Evolutionary conservation across 1,140 invertebrate species (phyloP), one percentile per base, ranked within the genome.

Genomic region (Hyposmocoma kahamanoa): DNA sequence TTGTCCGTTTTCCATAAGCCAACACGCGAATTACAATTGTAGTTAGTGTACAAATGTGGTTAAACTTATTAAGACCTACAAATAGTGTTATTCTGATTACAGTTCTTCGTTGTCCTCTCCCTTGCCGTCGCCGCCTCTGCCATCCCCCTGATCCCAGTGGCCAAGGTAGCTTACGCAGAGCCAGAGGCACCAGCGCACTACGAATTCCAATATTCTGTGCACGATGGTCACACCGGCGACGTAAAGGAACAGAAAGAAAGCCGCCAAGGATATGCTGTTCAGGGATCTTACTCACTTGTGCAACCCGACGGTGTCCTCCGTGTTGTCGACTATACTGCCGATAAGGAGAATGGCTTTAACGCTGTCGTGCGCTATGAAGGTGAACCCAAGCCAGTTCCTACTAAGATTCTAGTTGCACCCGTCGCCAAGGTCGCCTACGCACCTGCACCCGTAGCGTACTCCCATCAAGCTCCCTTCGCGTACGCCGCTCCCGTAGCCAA

Each of bases 181-280:
- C 69, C 76, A n/a, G 86, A 88, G 56, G 84, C 87, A 24, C 88
- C 90, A 9, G 90, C 90, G 4, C 89, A 91, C 58, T 92, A 92
- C 83, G 88, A 89, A 45, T 92, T 90, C 67, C 82, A 87, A n/a
- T 92, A 92, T 67, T 89, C 89, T 43, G 89, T 92, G 1, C 90
- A 91, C 56, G 91, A 92, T 62, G 85, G 67, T n/a, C 72, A 84
- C 56, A 85, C 62, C 47, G 84, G 88, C 13, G 87, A 88, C 60
- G 59, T 82, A 20, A 87, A 87, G 66, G 59, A 72, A 46, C 81
- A 86, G 55, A 63, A 78, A 42, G 86, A 87, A 51, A 61, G 71
- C 32, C 70, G 84, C 47, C 49, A 63, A 30, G 91, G 91, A 15
- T 90, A 91, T 63, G 86, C 89, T 47, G 90, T 91, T 11, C 88